Base-by-base conservation (phyloP, 2,113 vertebrate species). In the Leuciscus idus region DNA sequence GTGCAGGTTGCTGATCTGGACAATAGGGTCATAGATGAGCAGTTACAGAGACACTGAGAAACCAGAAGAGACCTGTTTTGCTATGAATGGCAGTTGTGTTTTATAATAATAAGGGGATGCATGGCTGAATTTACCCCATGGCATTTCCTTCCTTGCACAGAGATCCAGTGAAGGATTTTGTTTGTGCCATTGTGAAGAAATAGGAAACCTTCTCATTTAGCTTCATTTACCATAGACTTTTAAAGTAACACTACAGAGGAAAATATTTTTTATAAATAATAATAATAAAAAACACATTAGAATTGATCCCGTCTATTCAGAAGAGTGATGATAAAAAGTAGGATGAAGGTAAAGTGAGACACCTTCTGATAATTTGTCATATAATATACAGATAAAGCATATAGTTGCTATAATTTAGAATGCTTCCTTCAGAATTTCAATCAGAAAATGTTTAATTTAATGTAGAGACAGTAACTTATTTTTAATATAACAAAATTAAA, bases 1-100 rank as follows among this genome's bases (percentile, higher is more conserved):
- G 83, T 2, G 9, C 17, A 52, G 74, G 76, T 77, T 30, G 23
- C 28, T 87, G 75, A 62, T 76, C 26, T 36, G 85, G 36, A 86
- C 87, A 88, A 77, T 85, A 70, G 75, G 11, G 21, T 57, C 75
- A 61, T 33, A 81, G 74, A 23, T 76, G 79, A 85, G 36, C 68
- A 48, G 55, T 33, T 74, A 61, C n/a, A 39, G 81, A 62, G 84
- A 61, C 73, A 46, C 19, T 84, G 50, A 52, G 15, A 6, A 50
- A 77, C 78, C 61, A 50, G 15, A 28, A 72, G 28, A 11, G 48
- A 46, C 81, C 61, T 30, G 68, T 70, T 86, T 64, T 62, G 73
- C 21, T 72, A 21, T 48, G 36, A 43, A 76, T 82, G 28, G 30
- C 82, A 73, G 82, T 23, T 73, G 68, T 73, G 82, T 84, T 57